Conservation (phyloP, 2,888 invertebrate genomes). For the Caenorhabditis sinica region DNA sequence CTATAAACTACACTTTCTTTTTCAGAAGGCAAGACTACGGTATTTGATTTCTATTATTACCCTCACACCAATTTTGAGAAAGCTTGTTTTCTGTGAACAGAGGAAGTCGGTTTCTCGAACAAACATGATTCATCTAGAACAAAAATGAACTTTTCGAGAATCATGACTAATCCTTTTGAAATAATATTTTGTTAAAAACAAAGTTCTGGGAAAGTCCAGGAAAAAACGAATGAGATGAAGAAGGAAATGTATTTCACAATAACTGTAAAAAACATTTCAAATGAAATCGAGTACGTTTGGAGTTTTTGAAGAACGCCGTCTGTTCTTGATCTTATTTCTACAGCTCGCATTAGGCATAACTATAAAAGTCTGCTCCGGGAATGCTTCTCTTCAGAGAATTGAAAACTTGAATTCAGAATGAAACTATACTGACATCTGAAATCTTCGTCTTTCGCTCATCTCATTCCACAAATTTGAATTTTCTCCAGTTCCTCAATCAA, state of each 20-base stretch:
- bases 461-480: too few species aligned
- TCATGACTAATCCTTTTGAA: conserved; percentile 24
- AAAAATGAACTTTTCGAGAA: conserved; percentile 19
- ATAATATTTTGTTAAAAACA: conserved; percentile 11
- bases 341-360: background rate
- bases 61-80: background rate
- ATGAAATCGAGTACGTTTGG: background rate
- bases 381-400: background rate
- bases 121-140: conserved; percentile 26
- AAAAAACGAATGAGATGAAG: background rate
- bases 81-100: background rate
- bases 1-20: background rate
- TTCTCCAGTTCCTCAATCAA: too few species aligned
- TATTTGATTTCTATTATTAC: background rate
- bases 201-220: conserved; percentile 13
- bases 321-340: conserved; percentile 16
- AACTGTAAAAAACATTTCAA: background rate
- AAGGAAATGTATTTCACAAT: conserved; percentile 12
- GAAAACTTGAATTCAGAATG: too few species aligned
- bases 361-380: background rate
- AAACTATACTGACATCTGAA: too few species aligned
- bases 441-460: too few species aligned
- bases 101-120: background rate
- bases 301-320: conserved; percentile 17
- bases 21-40: background rate